Evolutionary conservation across 2,888 invertebrate genomes (phyloP).

Genomic region (Deilephila porcellus): DNA sequence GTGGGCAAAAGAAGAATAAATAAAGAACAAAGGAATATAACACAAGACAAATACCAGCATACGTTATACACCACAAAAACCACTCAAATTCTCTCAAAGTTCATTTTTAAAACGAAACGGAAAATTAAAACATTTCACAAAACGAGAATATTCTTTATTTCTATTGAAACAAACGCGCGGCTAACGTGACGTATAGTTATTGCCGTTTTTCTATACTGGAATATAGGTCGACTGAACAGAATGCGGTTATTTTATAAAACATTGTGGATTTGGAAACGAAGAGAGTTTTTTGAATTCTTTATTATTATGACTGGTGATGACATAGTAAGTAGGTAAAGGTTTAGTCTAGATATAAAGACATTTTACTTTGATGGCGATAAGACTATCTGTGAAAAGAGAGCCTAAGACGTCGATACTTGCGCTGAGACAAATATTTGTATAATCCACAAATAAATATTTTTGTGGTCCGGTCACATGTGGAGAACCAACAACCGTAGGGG

Average conservation of each 20-base stretch:
- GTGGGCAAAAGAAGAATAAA: too few species aligned
- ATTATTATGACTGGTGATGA: background rate
- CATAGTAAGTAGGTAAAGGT: too few species aligned
- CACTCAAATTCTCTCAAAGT: background rate
- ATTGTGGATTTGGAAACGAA: constrained; percentile 1
- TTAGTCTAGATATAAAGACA: too few species aligned
- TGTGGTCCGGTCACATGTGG: too few species aligned
- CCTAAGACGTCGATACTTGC: too few species aligned
- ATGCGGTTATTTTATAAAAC: background rate
- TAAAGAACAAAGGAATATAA: background rate
- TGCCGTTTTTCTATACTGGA: constrained; percentile 11
- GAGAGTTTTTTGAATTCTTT: background rate
- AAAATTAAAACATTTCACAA: background rate
- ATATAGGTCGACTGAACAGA: constrained; percentile 8
- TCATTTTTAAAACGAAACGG: background rate
- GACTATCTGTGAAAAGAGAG: too few species aligned
- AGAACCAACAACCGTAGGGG: too few species aligned
- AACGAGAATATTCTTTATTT: background rate
- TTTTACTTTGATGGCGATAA: too few species aligned
- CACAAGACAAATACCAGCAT: background rate
- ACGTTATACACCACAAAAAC: background rate
- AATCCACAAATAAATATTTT: too few species aligned
- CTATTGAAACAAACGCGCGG: background rate
- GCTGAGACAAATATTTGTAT: too few species aligned
- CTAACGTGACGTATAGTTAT: constrained; percentile 4